phyloP scores from a whole-genome alignment of 2,113 vertebrate species.

The Pica pica region DNA sequence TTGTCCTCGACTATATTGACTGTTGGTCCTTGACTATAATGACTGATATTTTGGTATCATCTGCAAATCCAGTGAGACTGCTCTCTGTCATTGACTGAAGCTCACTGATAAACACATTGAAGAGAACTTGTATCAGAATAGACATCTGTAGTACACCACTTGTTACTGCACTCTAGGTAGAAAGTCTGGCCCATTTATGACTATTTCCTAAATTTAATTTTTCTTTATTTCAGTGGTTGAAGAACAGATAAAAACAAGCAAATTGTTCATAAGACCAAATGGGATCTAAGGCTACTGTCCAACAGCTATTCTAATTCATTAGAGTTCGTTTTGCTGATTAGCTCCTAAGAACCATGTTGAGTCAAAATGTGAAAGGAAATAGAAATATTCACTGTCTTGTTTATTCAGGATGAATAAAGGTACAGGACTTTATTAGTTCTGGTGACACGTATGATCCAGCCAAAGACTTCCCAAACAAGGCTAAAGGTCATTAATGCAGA shows the following conservation, averaged over 20 bases:
- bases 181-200: background rate
- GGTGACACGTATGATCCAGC: background rate
- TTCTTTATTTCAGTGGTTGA: background rate
- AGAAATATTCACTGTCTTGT: background rate
- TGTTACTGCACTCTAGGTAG: background rate
- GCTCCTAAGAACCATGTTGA: background rate
- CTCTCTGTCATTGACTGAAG: background rate
- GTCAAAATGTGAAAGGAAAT: background rate
- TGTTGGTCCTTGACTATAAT: background rate
- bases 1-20: rapidly evolving
- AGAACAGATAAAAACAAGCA: background rate
- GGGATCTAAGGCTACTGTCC: background rate
- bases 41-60: background rate
- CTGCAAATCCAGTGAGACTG: background rate
- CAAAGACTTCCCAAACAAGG: background rate
- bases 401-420: background rate
- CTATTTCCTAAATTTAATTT: background rate
- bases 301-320: background rate
- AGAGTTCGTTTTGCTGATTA: background rate
- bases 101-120: background rate
- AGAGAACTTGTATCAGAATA: background rate
- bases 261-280: background rate
- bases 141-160: background rate
- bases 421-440: background rate
- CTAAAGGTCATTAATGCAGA: background rate